Evolutionary conservation across 2,797 vertebrate genomes (phyloP), one percentile per base, ranked within the genome.

Genomic region (Urosaurus nigricauda): DNA sequence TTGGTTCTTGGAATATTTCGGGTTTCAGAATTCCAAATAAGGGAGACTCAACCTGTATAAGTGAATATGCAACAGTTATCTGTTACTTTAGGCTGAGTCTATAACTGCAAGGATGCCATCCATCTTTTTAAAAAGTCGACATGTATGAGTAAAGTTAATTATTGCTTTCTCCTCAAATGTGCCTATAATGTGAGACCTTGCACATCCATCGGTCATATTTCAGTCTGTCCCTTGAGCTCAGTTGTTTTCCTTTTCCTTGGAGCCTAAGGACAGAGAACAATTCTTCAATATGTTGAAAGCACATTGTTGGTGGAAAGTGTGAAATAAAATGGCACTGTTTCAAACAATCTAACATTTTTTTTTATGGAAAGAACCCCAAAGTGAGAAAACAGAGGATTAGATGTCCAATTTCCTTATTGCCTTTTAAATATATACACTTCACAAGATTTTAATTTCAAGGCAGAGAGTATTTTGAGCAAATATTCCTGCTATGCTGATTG

Each of bases 401-500:
- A 68, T 12, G 60, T 92, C 47, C 87, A 16, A 85, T 90, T 90
- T 92, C 60, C 2, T 1, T 56, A 65, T 87, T 87, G 90, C 68
- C 24, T 82, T 3, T 89, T 6, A 32, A n/a, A 51, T 8, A 83
- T 91, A 88, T 79, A 19, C 0, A 65, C 0, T 1, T 0, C 35
- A 1, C 84, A 43, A 84, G 24, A 73, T 83, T 24, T 73, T 32
- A 86, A 43, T 88, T 78, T 60, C 35, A 29, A 81, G 17, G 32
- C 84, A 68, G 58, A 88, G 1, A 82, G 35, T 84, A 88, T 0
- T 29, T 5, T 85, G 84, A 79, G 16, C 60, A 58, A 65, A 26
- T 0, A 58, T 87, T 91, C 78, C 37, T 60, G 26, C 4, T 73
- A 1, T 75, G 13, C 1, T 40, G 0, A 1, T 79, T 26, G 81